Evolutionary conservation across 2,113 vertebrate genomes (phyloP), one percentile per base, ranked within the genome.

Genomic region (Scolopax mira): DNA sequence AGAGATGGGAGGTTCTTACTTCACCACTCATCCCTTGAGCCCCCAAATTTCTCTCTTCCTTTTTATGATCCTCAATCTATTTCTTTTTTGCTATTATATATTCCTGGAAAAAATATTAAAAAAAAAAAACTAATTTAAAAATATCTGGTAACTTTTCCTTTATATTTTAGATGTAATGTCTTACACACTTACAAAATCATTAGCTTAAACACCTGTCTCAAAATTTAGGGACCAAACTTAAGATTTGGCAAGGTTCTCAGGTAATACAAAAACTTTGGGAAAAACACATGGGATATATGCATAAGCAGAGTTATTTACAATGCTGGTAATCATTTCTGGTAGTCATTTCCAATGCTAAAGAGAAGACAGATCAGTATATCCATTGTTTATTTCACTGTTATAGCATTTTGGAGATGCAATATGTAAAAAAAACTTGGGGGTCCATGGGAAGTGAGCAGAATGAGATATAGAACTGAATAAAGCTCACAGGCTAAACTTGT

Each of bases 1-100:
- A 39, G 2, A 4, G 2, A 13, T 44, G 7, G 7, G 10, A 3
- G 3, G 3, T n/a, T 65, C 51, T 10, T 24, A 49, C 44, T 69
- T 64, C 18, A 89, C 1, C 5, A 31, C 18, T 41, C 5, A 35
- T 23, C 2, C 16, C 11, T 18, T 71, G 23, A 72, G 7, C 6
- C 10, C 5, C 70, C 51, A 81, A 11, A 48, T 65, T 69, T 48
- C 70, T 54, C 9, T 54, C 13, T 41, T 79, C 5, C 8, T 61
- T 71, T 72, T 72, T 83, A 27, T 35, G 15, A 31, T 39, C 15
- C 9, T 71, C 18, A 4, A 16, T 13, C 7, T 48, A 39, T 75
- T 67, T 80, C 4, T 28, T 73, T 73, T 71, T 77, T 70, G 4
- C 21, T 78, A 17, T 37, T 3, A 7, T 44, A 62, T n/a, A 3